Base-by-base conservation (phyloP, 2,888 invertebrate species). In the Chaetogeoica ovagalla region DNA sequence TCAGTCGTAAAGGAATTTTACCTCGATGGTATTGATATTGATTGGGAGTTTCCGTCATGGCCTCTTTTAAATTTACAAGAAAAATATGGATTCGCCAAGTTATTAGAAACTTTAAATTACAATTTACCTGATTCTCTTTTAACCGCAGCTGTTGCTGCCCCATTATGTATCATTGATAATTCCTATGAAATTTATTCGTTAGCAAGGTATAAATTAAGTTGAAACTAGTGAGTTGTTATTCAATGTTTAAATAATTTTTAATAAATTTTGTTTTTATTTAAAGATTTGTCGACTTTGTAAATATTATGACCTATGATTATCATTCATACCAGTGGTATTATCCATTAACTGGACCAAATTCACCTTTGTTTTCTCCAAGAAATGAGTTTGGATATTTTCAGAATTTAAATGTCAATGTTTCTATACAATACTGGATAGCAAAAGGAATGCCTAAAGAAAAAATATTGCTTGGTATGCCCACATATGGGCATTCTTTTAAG, bases 291-390 rank as follows among this genome's bases (percentile, higher is more conserved):
- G 96, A 96, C 86, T 94, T 90, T 87, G 90, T 95, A 0, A 95
- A 94, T 86, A 85, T 97, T n/a, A 96, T 96, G 96, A 90, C 93
- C 0, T 97, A 97, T 85, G 96, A 97, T 86, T 96, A 91, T 85
- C 95, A 96, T 86, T 92, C 90, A 85, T 96, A 90, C 85, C 89
- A 91, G 7, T 89, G 89, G 85, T 90, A 90, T 82, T 91, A 92
- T 2, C 96, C 96, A 0, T 91, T 94, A 83, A 96, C 96, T 23
- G 93, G 89, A 83, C 88, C 94, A 19, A 96, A 97, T 86, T 90
- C 96, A 0, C 96, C 96, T 0, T 87, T 97, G 5, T 93, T 90
- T 85, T 87, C 89, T 1, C 23, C 87, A 89, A 9, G 84, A 87
- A 48, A 63, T 13, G 86, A 87, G 1, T 93, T 94, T 83, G 87